phyloP scores from a whole-genome alignment of 2,113 vertebrate species.

The Ochotona princeps region DNA sequence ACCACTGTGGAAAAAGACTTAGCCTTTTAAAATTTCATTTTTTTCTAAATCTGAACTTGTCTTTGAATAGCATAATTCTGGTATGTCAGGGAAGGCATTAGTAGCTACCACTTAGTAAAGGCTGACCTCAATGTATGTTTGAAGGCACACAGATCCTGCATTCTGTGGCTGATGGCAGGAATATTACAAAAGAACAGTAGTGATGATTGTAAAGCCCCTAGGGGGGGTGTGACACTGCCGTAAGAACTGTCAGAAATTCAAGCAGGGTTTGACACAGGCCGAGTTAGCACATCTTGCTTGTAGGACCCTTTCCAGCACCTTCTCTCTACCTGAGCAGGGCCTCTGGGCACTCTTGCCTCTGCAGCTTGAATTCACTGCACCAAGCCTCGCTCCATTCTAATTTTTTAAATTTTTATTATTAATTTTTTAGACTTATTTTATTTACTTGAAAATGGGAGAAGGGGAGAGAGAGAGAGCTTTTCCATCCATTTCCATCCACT shows the following conservation, averaged over 20 bases:
- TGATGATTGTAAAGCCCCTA: background rate
- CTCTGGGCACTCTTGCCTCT: background rate
- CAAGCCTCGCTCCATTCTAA: background rate
- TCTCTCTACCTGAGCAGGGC: background rate
- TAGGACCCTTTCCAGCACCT: background rate
- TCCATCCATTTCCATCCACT: too few relatives aligned
- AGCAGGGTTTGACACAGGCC: background rate
- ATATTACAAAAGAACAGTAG: background rate
- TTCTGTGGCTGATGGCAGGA: background rate
- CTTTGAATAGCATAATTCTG: background rate
- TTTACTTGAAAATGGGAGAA: too few relatives aligned
- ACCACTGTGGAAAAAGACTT: constrained; percentile 1
- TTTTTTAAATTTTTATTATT: too few relatives aligned
- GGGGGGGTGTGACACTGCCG: background rate
- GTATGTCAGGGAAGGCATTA: background rate
- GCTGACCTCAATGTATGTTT: background rate
- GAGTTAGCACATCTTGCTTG: background rate
- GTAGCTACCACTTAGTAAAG: background rate
- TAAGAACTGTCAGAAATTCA: background rate
- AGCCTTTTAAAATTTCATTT: background rate
- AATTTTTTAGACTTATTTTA: too few relatives aligned
- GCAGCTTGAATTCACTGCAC: background rate
- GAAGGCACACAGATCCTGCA: background rate
- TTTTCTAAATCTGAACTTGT: background rate
- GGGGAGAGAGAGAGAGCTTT: too few relatives aligned